These are phyloP conservation scores for Therioaphis trifolii DNA, from an alignment of 2,888 invertebrate species.

Conservation along the genomic window DNA sequence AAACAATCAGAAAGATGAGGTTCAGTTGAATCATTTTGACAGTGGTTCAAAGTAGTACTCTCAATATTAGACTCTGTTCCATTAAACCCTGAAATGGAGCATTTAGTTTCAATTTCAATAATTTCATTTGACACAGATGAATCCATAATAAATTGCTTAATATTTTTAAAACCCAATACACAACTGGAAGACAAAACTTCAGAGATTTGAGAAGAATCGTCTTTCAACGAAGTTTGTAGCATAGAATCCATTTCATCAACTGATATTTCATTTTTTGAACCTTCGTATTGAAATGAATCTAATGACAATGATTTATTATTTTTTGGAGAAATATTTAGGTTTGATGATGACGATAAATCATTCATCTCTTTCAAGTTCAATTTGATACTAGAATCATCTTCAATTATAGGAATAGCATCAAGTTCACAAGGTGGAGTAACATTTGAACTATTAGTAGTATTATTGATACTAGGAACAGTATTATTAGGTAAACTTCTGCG, in stretches of 20 bases:
- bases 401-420: background rate
- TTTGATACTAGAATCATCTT: background rate
- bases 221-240: background rate
- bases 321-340: background rate
- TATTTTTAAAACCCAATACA: background rate
- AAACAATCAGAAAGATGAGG: background rate
- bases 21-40: background rate
- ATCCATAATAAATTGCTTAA: background rate
- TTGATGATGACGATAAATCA: background rate
- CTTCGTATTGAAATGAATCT: conserved; percentile 14
- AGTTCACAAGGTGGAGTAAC: background rate
- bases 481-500: conserved; percentile 6
- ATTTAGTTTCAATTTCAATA: background rate
- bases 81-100: background rate
- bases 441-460: conserved; percentile 65
- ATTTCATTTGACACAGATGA: background rate
- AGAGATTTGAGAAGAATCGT: background rate
- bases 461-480: conserved; percentile 68
- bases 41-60: background rate
- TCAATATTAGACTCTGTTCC: background rate
- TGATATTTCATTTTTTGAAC: background rate
- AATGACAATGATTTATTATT: background rate
- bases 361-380: background rate
- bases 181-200: background rate
- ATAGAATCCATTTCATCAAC: background rate